Conservation (phyloP, 92 coral and sea anemone species). For the Palythoa heliodiscus region DNA sequence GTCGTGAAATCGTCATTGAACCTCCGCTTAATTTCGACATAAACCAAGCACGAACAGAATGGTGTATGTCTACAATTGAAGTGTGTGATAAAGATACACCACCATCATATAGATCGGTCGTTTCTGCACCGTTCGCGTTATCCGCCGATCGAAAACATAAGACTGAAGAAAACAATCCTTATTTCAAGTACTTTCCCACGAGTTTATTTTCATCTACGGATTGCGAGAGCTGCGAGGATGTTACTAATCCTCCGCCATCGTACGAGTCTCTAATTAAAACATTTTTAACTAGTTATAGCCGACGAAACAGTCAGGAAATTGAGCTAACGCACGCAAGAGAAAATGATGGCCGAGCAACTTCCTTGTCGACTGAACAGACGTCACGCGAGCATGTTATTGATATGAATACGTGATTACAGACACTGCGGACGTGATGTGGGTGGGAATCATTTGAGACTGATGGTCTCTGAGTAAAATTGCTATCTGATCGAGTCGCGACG, state of each 20-base stretch:
- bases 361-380: not conserved
- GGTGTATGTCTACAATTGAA: constrained; percentile 39
- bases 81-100: constrained; percentile 22
- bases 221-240: constrained; percentile 36
- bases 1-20: not conserved
- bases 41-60: constrained; percentile 25
- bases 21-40: constrained; percentile 31
- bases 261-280: constrained; percentile 11
- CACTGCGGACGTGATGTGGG: not conserved
- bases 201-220: constrained; percentile 35
- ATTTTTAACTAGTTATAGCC: not conserved
- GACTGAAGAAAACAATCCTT: not conserved
- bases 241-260: constrained; percentile 32
- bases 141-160: not conserved
- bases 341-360: not conserved
- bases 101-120: constrained; percentile 4
- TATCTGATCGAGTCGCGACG: not conserved
- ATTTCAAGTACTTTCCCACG: constrained; percentile 24
- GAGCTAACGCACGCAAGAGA: not conserved
- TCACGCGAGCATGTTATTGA: constrained; percentile 2
- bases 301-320: not conserved
- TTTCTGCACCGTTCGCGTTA: not conserved
- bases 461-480: not conserved
- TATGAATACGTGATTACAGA: constrained; percentile 8
- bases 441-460: not conserved